These are phyloP conservation scores for Istiophorus platypterus DNA, from an alignment of 2,113 vertebrate genomes.

Conservation along the genomic window DNA sequence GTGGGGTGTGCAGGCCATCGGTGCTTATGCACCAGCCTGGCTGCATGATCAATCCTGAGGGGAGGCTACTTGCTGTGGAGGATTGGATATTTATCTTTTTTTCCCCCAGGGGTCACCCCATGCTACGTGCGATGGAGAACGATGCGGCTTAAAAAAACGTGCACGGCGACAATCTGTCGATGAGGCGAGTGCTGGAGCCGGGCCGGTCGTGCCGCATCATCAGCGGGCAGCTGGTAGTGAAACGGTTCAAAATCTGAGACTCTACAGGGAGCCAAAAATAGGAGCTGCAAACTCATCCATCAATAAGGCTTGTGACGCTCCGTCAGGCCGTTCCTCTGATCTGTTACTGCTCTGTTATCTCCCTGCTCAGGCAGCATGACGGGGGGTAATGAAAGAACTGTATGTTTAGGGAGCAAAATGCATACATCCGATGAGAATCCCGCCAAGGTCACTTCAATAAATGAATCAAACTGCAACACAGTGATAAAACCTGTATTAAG, in stretches of 20 bases:
- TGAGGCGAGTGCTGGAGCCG: constrained; percentile 45
- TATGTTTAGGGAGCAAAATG: background rate
- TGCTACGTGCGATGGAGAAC: constrained; percentile 8
- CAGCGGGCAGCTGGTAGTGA: constrained; percentile 53
- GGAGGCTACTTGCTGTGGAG: background rate
- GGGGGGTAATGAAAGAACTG: constrained; percentile 2
- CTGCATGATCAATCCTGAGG: constrained; percentile 59
- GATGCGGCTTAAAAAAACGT: background rate
- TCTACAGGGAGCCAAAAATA: constrained; percentile 64
- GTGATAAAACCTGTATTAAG: background rate
- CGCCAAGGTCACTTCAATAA: constrained; percentile 33
- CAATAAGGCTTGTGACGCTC: constrained; percentile 37
- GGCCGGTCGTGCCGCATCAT: constrained; percentile 57
- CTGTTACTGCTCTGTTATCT: constrained; percentile 44
- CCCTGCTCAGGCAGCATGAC: constrained; percentile 34
- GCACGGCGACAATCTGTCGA: constrained; percentile 49
- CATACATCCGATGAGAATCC: background rate
- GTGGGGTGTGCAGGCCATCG: constrained; percentile 55
- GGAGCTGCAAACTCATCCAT: constrained; percentile 71
- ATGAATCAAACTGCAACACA: background rate
- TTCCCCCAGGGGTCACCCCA: constrained; percentile 58
- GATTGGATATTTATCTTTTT: constrained; percentile 50
- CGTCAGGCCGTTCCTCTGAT: constrained; percentile 43
- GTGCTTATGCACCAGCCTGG: constrained; percentile 41
- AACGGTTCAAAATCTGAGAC: constrained; percentile 39